These are phyloP conservation scores for Drosophila meridiana DNA, from an alignment of 2,888 invertebrate genomes.

Conservation along the genomic window DNA sequence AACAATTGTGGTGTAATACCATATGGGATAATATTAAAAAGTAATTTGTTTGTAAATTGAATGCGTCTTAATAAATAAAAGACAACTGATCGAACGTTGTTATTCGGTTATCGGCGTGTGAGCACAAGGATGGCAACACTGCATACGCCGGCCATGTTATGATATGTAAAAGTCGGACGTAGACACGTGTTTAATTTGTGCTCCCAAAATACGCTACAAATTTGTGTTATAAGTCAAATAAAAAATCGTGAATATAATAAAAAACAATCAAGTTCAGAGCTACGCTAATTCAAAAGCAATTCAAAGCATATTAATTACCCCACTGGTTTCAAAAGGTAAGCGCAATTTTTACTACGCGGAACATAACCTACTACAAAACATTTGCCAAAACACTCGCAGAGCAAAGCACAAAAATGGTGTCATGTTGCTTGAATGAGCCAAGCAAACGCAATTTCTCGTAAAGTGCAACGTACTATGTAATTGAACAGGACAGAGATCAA, in stretches of 20 bases:
- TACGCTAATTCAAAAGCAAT: slow-evolving; percentile 43
- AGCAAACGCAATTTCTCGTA: slow-evolving; percentile 16
- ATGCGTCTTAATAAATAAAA: slow-evolving; percentile 7
- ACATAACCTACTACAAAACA: slow-evolving; percentile 78
- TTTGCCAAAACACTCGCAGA: slow-evolving; percentile 67
- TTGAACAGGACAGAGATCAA: background rate
- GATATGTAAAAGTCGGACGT: slow-evolving; percentile 78
- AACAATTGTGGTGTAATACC: slow-evolving; percentile 34
- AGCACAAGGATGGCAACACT: slow-evolving; percentile 70
- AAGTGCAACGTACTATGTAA: slow-evolving; percentile 37
- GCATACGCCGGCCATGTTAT: slow-evolving; percentile 79
- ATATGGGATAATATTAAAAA: slow-evolving; percentile 10
- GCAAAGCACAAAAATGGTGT: slow-evolving; percentile 66
- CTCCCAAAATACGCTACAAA: slow-evolving; percentile 43
- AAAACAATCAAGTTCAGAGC: slow-evolving; percentile 33
- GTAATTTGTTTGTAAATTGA: background rate
- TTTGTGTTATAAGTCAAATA: slow-evolving; percentile 40
- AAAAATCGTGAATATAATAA: slow-evolving; percentile 46
- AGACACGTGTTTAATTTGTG: slow-evolving; percentile 84
- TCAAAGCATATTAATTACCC: slow-evolving; percentile 57
- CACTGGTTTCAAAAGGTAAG: slow-evolving; percentile 71
- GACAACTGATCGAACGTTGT: background rate
- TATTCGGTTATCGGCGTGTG: slow-evolving; percentile 32
- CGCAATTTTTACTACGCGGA: slow-evolving; percentile 60
- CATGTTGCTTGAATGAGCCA: slow-evolving; percentile 46